A percentile compares a stretch with the other conserved stretches of the same genome.
These are phyloP conservation scores for Xiphias gladius DNA, from an alignment of 2,113 vertebrate species.

Conservation along the genomic window DNA sequence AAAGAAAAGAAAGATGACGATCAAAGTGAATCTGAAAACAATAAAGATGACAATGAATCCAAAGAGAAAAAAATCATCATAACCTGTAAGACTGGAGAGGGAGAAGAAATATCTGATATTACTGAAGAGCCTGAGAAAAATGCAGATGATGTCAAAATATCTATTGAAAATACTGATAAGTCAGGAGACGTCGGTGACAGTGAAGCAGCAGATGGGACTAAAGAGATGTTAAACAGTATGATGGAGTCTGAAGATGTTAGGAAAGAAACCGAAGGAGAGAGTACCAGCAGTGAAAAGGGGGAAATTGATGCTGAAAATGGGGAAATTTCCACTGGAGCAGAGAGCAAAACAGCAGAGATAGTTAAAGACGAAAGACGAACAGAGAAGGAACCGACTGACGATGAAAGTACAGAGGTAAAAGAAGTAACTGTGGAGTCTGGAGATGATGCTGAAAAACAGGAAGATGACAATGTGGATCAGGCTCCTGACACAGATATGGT, in stretches of 20 bases:
- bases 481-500: neutral
- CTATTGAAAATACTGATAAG: constrained; percentile 26
- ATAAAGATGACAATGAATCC: constrained; percentile 26
- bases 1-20: constrained; percentile 3
- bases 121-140: constrained; percentile 29
- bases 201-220: constrained; percentile 2
- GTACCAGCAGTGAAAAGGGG: constrained; percentile 3
- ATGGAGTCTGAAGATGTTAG: neutral
- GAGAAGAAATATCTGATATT: constrained; percentile 18
- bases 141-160: constrained; percentile 6
- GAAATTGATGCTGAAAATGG: constrained; percentile 69
- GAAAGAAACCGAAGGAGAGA: neutral
- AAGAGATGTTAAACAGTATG: neutral
- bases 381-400: constrained; percentile 18
- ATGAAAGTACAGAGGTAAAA: constrained; percentile 16
- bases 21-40: neutral
- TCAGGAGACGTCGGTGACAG: constrained; percentile 19
- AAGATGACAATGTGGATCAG: constrained; percentile 9
- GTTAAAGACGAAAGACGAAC: constrained; percentile 3
- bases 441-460: constrained; percentile 12
- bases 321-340: constrained; percentile 33
- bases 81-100: constrained; percentile 3
- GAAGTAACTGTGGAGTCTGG: neutral
- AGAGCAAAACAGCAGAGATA: neutral
- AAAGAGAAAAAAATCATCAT: constrained; percentile 11